Conservation (phyloP, 2,888 invertebrate genomes). For the Elegia similella region DNA sequence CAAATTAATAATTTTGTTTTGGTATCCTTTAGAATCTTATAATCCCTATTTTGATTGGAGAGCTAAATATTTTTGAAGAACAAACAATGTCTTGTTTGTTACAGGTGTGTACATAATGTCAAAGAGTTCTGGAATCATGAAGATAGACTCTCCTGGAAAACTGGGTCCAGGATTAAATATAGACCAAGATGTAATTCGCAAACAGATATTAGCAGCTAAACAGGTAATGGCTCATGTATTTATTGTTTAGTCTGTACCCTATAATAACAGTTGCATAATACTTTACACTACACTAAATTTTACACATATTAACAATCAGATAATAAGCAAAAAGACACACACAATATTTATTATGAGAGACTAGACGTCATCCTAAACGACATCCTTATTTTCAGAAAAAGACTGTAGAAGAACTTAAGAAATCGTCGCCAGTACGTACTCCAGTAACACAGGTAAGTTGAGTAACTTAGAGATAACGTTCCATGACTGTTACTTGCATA, state of each 20-base stretch:
- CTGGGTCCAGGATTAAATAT: constrained; percentile 74
- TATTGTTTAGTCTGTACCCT: background rate
- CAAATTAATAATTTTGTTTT: background rate
- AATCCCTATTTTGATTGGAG: no score
- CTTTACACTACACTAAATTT: background rate
- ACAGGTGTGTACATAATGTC: constrained; percentile 89
- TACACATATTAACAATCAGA: no score
- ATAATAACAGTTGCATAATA: background rate
- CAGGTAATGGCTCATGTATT: constrained; percentile 46
- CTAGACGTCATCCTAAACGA: background rate
- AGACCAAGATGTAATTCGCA: constrained; percentile 74
- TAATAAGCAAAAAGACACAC: no score
- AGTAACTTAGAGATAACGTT: no score
- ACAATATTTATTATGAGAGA: background rate
- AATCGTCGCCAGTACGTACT: constrained; percentile 44
- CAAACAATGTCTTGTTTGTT: constrained; percentile 32
- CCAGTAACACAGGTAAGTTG: constrained; percentile 50
- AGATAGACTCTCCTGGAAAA: constrained; percentile 84
- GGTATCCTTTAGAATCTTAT: no score
- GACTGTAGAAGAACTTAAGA: constrained; percentile 59
- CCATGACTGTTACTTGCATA: no score
- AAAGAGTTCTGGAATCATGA: constrained; percentile 88
- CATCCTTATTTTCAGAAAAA: constrained; percentile 55
- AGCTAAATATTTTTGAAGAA: no score
- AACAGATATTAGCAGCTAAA: constrained; percentile 76